A percentile compares a stretch with the other conserved stretches of the same genome.
Conservation (phyloP, 1,140 invertebrate genomes). For the Aphelenchoides avenae region DNA sequence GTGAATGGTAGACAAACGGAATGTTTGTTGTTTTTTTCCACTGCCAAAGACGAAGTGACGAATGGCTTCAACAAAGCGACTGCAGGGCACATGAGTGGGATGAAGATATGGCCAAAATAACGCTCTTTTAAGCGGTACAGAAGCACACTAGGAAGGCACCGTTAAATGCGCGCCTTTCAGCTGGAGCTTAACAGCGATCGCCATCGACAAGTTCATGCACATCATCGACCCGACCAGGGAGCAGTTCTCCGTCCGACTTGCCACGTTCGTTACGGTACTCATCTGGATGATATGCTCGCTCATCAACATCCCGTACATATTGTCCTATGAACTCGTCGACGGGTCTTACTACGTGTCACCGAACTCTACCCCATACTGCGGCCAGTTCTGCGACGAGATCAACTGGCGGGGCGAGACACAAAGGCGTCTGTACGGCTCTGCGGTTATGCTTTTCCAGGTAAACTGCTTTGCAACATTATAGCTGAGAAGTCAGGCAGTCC, state of each 20-base stretch:
- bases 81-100: too few species aligned
- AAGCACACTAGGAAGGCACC: too few species aligned
- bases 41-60: too few species aligned
- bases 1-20: too few species aligned
- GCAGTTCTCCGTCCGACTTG: constrained; percentile 38
- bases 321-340: constrained; percentile 48
- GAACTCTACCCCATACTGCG: constrained; percentile 51
- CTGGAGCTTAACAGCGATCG: constrained; percentile 55
- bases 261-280: constrained; percentile 40
- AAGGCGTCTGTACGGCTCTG: constrained; percentile 48
- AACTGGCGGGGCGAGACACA: constrained; percentile 51
- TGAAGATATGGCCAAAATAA: too few species aligned
- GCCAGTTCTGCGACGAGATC: constrained; percentile 53
- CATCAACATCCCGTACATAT: constrained; percentile 54
- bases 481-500: background rate
- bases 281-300: constrained; percentile 53
- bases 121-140: too few species aligned
- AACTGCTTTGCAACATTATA: background rate
- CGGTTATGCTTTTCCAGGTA: constrained; percentile 55
- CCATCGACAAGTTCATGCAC: constrained; percentile 57
- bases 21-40: too few species aligned
- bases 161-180: too few species aligned
- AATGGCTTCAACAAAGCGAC: too few species aligned
- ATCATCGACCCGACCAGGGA: constrained; percentile 36
- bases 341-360: constrained; percentile 49